These are phyloP conservation scores for Phrynocephalus guinanensis DNA, from an alignment of 2,797 vertebrate genomes.

Conservation along the genomic window DNA sequence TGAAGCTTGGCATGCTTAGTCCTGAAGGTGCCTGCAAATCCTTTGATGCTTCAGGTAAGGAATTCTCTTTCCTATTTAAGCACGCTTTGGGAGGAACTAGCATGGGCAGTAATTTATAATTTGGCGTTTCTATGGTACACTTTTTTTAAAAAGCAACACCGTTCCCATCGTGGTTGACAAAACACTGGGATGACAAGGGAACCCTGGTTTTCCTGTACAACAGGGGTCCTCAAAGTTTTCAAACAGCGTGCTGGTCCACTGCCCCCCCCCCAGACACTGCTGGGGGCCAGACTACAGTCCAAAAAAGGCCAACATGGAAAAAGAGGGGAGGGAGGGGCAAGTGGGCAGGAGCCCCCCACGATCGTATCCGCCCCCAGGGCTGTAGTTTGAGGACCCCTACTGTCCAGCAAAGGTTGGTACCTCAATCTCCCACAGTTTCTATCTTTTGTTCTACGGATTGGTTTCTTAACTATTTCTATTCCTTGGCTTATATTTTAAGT, in stretches of 20 bases:
- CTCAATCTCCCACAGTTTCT: too few relatives aligned
- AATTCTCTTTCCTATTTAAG: not conserved
- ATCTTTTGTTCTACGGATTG: too few relatives aligned
- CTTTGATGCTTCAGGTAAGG: conserved; percentile 90
- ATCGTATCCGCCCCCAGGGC: not conserved
- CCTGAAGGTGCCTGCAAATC: conserved; percentile 90
- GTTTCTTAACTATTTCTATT: not conserved
- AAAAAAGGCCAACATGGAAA: too few relatives aligned
- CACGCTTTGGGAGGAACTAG: not conserved
- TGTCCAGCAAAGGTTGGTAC: too few relatives aligned
- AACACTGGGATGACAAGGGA: not conserved
- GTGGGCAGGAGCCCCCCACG: too few relatives aligned
- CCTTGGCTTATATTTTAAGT: not conserved
- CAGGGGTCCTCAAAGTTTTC: too few relatives aligned
- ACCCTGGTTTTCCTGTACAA: not conserved
- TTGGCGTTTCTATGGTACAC: not conserved
- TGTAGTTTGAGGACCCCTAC: too few relatives aligned
- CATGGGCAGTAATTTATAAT: not conserved
- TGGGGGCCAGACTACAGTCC: too few relatives aligned
- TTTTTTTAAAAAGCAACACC: not conserved
- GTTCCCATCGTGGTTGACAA: not conserved
- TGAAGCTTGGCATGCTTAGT: conserved; percentile 97
- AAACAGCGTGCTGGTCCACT: too few relatives aligned
- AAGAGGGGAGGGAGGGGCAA: too few relatives aligned
- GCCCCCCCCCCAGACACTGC: too few relatives aligned